Evolutionary conservation across 2,888 invertebrate genomes (phyloP), one percentile per base, ranked within the genome.

Genomic region (Phytoseiulus persimilis): DNA sequence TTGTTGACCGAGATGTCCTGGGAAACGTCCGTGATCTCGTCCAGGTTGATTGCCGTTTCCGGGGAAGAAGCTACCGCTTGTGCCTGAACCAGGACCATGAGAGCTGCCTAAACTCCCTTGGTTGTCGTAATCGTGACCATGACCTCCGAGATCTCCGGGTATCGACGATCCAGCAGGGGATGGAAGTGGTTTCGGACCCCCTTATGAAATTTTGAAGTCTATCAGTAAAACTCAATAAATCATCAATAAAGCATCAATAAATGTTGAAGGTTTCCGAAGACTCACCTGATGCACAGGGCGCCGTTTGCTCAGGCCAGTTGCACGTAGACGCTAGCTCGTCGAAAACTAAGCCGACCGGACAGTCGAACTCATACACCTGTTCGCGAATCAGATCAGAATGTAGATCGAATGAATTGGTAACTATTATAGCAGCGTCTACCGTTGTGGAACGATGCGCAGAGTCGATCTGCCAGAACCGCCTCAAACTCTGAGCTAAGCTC

Each of bases 331-430:
- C 90, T 32, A 46, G 14, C 87, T 91, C 91, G 92, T 96, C 96
- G 92, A 96, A 96, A 0, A 95, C 95, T 90, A 96, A 92, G 9
- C 96, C 96, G 33, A 95, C 94, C 0, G 96, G 96, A 92, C 96
- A 96, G 92, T 95, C 95, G 92, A 96, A 96, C 92, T 96, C 95
- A 92, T 96, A 96, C 83, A 96, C 95, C 87, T 87, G 23, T 18
- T 32, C 14, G 0, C 31, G 84, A 84, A 23, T n/a, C n/a, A n/a
- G n/a, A n/a, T n/a, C n/a, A n/a, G n/a, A n/a, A n/a, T n/a, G n/a
- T n/a, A n/a, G n/a, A n/a, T n/a, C n/a, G n/a, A n/a, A n/a, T n/a
- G n/a, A n/a, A n/a, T n/a, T n/a, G n/a, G n/a, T n/a, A n/a, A n/a
- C n/a, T n/a, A n/a, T n/a, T n/a, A n/a, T n/a, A n/a, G n/a, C n/a